These are phyloP conservation scores for Steatornis caripensis DNA, from an alignment of 2,113 vertebrate species.

Conservation along the genomic window DNA sequence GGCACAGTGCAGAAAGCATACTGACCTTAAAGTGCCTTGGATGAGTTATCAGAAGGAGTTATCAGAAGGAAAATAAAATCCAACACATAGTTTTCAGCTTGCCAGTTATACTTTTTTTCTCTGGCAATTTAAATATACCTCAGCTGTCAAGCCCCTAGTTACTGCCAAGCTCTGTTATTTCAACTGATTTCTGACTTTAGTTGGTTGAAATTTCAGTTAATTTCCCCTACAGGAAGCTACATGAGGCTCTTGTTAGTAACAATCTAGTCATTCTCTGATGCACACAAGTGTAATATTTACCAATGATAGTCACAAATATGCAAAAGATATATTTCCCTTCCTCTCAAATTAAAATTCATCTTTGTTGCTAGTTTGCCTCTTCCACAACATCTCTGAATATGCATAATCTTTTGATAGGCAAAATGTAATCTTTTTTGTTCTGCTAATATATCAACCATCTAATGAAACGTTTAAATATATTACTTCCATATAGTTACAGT, in stretches of 20 bases:
- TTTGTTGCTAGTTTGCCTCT: background rate
- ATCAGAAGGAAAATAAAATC: background rate
- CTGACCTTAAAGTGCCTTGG: background rate
- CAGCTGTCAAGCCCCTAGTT: background rate
- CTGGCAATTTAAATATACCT: background rate
- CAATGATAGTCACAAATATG: background rate
- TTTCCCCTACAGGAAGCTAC: background rate
- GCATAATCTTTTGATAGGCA: background rate
- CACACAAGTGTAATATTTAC: background rate
- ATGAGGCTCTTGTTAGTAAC: background rate
- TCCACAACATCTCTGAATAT: background rate
- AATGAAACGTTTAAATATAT: background rate
- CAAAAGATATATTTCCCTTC: background rate
- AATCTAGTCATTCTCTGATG: background rate
- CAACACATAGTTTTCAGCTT: background rate
- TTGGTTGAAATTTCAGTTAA: background rate
- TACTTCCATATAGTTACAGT: background rate
- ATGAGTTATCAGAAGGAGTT: background rate
- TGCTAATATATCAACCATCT: background rate
- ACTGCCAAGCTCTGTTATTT: background rate
- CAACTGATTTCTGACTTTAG: background rate
- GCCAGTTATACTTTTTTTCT: background rate
- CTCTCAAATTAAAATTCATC: background rate
- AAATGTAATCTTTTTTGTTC: background rate
- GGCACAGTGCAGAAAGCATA: background rate